Base-by-base conservation (phyloP, 2,113 vertebrate genomes). In the Hystrix brachyura region DNA sequence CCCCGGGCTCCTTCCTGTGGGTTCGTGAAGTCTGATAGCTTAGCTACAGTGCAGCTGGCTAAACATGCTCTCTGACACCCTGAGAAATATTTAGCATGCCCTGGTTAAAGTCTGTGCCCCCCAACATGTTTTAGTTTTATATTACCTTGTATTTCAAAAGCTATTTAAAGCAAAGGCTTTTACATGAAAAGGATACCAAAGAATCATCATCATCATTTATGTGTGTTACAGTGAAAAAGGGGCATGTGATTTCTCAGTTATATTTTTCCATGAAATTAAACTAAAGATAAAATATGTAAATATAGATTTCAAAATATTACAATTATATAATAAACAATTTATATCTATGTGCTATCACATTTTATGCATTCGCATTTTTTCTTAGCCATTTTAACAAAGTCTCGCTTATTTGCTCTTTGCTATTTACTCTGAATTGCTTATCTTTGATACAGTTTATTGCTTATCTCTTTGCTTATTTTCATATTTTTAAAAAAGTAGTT, bases 361-460 rank as follows among this genome's bases (percentile, higher is more conserved):
- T 91, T 87, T 62, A 57, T 51, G 0, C 5, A 67, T 59, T 95
- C 19, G 69, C 6, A 55, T 29, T 82, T 86, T 82, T 84, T 18
- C 14, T 90, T 96, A 94, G 81, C 29, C 13, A 46, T 48, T 96
- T 96, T 53, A 62, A 17, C 18, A 62, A 89, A 90, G 7, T 25
- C n/a, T 71, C 46, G 21, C 95, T 80, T 72, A 17, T 59, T 65
- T 83, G 21, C 76, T 46, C 18, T 43, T 88, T 95, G 21, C 29
- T 67, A 57, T 65, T 96, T 81, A 11, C 21, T 46, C 29, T 84
- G 32, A 94, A 89, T 69, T 76, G 32, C 32, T 94, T 94, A 85
- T 91, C 21, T 65, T 79, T 87, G 46, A 14, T 86, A 11, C 11
- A 85, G 72, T 69, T 32, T 78, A 64, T 64, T 82, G 57, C 25